Evolutionary conservation across 1,140 invertebrate genomes (phyloP), one percentile per base, ranked within the genome.

Genomic region (Metopolophium dirhodum): DNA sequence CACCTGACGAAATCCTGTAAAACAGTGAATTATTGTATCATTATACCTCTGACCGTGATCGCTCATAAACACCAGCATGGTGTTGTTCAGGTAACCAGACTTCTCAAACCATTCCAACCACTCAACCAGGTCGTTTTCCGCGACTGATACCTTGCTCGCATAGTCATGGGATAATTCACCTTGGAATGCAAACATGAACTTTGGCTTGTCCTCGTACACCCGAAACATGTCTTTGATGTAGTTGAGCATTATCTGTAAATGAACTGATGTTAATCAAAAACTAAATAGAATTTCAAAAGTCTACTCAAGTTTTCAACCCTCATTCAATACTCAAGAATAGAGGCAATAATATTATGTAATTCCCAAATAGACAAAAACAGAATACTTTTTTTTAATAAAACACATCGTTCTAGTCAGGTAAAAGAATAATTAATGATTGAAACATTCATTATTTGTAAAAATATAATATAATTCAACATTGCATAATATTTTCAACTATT

Each of bases 151-250:
- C 94, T 97, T 95, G 95, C 98, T 98, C 94, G 97, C 97, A 94
- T 98, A 96, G 95, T 98, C 97, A 94, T 99, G 97, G 8, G 98
- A 98, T n/a, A 99, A 96, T 95, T 98, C 98, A 0, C 97, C 97
- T 94, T 99, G 98, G 96, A 98, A 98, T 51, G 97, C 97, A 95
- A 99, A 98, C 1, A 96, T 95, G 95, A 99, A 99, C 94, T 97
- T 97, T 8, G 97, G 97, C 93, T 96, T 96, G 6, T 97, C 94
- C 95, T 96, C 95, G 96, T 97, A 96, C 95, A 95, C 95, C 54
- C 95, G 94, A 94, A 96, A 96, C 94, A 97, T 96, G 68, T 97
- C 95, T 94, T 96, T 96, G 0, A 97, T 95, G 94, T 97, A 97
- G 94, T 97, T 96, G 94, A 97, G 94, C 96, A 97, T 96, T 4